A percentile compares a stretch with the other conserved stretches of the same genome.
phyloP scores from a whole-genome alignment of 2,888 invertebrate genomes.

The Hydrotaea cyrtoneurina region DNA sequence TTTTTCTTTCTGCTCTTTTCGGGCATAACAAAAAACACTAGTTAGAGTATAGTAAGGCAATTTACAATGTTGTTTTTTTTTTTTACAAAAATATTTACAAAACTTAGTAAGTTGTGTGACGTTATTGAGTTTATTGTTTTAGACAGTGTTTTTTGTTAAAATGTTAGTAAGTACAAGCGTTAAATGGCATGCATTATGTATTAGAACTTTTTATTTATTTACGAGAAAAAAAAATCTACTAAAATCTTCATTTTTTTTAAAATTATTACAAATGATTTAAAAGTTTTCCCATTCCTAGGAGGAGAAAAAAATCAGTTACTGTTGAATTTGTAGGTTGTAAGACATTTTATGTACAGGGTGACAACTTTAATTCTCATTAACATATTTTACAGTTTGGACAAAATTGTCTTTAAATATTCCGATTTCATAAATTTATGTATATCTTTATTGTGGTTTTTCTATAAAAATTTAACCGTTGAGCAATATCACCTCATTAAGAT shows the following conservation, averaged over 20 bases:
- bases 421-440: too few relatives aligned
- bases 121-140: neutral
- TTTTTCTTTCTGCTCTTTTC: neutral
- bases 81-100: slow-evolving; percentile 21
- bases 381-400: too few relatives aligned
- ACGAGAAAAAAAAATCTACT: slow-evolving; percentile 28
- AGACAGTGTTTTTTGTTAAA: slow-evolving; percentile 24
- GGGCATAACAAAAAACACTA: slow-evolving; percentile 1
- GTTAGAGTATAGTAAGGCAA: neutral
- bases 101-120: slow-evolving; percentile 9
- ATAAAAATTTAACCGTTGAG: too few relatives aligned
- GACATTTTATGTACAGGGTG: too few relatives aligned
- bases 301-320: too few relatives aligned
- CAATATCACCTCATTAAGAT: too few relatives aligned
- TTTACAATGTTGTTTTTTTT: slow-evolving; percentile 42
- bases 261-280: too few relatives aligned
- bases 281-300: too few relatives aligned
- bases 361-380: too few relatives aligned
- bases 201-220: slow-evolving; percentile 1
- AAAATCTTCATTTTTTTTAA: neutral
- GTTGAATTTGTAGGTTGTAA: too few relatives aligned
- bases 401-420: too few relatives aligned
- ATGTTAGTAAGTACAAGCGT: slow-evolving; percentile 22
- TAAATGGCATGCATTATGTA: slow-evolving; percentile 14
- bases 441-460: too few relatives aligned